Base-by-base conservation (phyloP, 2,113 vertebrate species). In the Cinclus mexicanus region DNA sequence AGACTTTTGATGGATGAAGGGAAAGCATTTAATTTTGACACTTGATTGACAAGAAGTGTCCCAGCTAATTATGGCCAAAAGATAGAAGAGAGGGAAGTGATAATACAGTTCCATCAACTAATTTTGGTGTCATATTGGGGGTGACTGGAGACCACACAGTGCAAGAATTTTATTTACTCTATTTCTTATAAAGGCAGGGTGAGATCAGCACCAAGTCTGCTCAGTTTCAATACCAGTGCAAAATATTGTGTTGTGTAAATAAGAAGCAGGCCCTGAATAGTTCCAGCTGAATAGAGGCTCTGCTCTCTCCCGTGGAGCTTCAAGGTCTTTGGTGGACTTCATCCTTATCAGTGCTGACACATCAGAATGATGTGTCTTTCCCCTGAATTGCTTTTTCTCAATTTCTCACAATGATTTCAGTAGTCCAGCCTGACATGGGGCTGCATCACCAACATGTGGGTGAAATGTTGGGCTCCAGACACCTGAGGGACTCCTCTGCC, bases 311-410 rank as follows among this genome's bases (percentile, higher is more conserved):
- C 57, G 37, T 31, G 37, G 7, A 72, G 63, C 37, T 56, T 49
- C 11, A 63, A 21, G 4, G 12, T 25, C 59, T 77, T 6, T 25
- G 60, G 14, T 26, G 79, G 22, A 14, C 18, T 64, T 64, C 8
- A 13, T 18, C n/a, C 23, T 22, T 18, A 9, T 7, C 37, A 49
- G 5, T 5, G 35, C 21, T 0, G 0, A 11, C 2, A 4, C 8
- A 42, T 39, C 6, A 74, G 37, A 60, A 61, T 2, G 4, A 18
- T 0, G 0, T 2, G 17, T 33, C 11, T 64, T 33, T 35, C 44
- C n/a, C 33, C 72, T 49, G 8, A 21, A 15, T 14, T 46, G 21
- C n/a, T 57, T 39, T 68, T 50, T 29, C 52, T 57, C 31, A 16
- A 0, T 3, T 8, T 59, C 61, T 76, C 12, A 3, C 81, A 9